Percentiles rank a stretch among this genome's conserved stretches.
These are phyloP conservation scores for Oscheius sp. DNA, from an alignment of 2,888 invertebrate genomes.

Conservation along the genomic window DNA sequence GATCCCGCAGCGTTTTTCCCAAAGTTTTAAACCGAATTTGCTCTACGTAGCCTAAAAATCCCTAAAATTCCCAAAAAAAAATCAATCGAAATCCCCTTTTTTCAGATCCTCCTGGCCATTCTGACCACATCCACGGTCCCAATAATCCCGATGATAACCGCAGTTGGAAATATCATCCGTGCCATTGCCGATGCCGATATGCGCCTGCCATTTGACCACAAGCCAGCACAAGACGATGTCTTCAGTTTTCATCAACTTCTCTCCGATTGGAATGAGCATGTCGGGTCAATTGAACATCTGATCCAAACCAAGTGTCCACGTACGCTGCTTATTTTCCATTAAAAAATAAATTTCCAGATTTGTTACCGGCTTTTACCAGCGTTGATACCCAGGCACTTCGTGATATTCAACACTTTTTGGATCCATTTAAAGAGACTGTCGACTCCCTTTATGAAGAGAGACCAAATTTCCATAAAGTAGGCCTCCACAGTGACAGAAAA, in stretches of 20 bases:
- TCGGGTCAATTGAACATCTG: conserved; percentile 31
- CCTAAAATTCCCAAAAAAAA: no score
- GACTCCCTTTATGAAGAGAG: conserved; percentile 45
- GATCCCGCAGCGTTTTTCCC: no score
- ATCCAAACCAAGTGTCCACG: conserved; percentile 32
- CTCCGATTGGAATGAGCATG: conserved; percentile 51
- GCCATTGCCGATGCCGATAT: conserved; percentile 30
- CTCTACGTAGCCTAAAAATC: no score
- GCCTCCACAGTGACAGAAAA: not conserved
- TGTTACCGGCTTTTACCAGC: conserved; percentile 39
- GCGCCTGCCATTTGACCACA: conserved; percentile 46
- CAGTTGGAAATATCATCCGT: conserved; percentile 39
- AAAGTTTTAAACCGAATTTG: no score
- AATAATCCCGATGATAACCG: conserved; percentile 43
- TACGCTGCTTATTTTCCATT: not conserved
- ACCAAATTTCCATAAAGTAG: conserved; percentile 49
- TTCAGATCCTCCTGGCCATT: conserved; percentile 40
- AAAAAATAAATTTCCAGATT: conserved; percentile 9
- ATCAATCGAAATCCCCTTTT: not conserved
- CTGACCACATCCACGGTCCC: conserved; percentile 45
- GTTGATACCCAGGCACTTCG: conserved; percentile 39
- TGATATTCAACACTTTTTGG: conserved; percentile 64
- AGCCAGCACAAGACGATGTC: conserved; percentile 42
- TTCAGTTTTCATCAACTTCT: conserved; percentile 47
- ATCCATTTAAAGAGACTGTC: conserved; percentile 66